Evolutionary conservation across 2,797 vertebrate genomes (phyloP).

Genomic region (Arremon aurantiirostris): DNA sequence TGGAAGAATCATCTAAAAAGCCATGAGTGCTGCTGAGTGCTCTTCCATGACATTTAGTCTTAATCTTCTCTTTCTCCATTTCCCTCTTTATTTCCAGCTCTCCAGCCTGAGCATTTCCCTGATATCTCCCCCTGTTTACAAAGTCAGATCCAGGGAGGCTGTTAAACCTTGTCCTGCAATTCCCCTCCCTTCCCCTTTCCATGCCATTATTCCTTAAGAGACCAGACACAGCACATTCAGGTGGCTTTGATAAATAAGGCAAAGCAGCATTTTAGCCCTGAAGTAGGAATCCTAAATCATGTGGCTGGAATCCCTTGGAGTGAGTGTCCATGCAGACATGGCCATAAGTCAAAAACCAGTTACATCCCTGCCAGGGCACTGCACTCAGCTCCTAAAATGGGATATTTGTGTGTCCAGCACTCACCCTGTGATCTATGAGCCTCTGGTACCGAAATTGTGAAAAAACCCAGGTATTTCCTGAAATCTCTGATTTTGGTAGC

Average conservation of each 20-base stretch:
- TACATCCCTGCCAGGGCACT: background rate
- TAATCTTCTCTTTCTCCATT: slow-evolving; percentile 14
- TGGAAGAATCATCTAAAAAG: background rate
- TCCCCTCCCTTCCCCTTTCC: background rate
- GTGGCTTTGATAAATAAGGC: background rate
- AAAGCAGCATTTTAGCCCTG: background rate
- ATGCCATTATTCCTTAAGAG: background rate
- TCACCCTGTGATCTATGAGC: background rate
- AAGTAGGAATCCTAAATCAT: background rate
- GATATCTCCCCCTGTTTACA: background rate
- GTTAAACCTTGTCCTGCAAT: background rate
- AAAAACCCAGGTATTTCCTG: background rate
- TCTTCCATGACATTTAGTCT: slow-evolving; percentile 14
- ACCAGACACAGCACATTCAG: background rate
- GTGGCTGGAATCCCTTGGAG: background rate
- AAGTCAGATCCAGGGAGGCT: background rate
- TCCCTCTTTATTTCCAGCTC: background rate
- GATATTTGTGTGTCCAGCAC: background rate
- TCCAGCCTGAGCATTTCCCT: background rate
- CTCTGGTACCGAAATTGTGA: background rate
- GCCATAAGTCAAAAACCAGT: background rate
- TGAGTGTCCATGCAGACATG: background rate
- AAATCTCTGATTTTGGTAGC: background rate
- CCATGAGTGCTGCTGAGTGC: background rate
- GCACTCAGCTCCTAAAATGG: background rate